Evolutionary conservation across 2,113 vertebrate genomes (phyloP), one percentile per base, ranked within the genome.

Genomic region (Talpa occidentalis): DNA sequence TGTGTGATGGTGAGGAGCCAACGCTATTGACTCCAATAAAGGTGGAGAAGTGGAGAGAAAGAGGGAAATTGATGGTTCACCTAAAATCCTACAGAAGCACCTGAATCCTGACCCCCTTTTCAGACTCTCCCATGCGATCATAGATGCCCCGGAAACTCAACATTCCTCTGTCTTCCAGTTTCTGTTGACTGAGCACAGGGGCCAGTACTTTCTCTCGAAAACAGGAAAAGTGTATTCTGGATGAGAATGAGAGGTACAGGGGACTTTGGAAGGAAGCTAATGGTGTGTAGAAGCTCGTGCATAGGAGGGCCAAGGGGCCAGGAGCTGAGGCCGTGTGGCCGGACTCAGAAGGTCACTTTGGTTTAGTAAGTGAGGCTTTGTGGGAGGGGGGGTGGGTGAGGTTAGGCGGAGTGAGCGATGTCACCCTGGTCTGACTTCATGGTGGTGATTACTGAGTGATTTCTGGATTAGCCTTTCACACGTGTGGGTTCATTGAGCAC

Each of bases 391-490:
- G 81, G 95, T 69, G 66, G 88, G 86, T 74, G 94, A 91, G 72
- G 26, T 1, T 66, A 21, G 73, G 83, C 3, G 21, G 95, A 91
- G 32, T 1, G 1, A 83, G 69, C 30, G 30, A 81, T 96, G 96
- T 97, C 95, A 96, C 78, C 62, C 72, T 7, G 10, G 59, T 35
- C 81, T 0, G 32, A 47, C 97, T 92, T 97, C 89, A 95, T 0
- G 24, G 66, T 79, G 76, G 32, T 0, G 6, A 88, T 69, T 94
- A 64, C 97, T 97, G 96, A 96, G 89, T 95, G 97, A 94, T 94
- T 95, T 82, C 26, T 56, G 94, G 97, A 96, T 96, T 93, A 77
- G 84, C 97, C 94, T 97, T 97, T 97, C 97, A 97, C 97, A 97
- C 84, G 94, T 97, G 28, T 79, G 91, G 97, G 97, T 98, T 98